Evolutionary conservation across 2,888 invertebrate genomes (phyloP), one percentile per base, ranked within the genome.

Genomic region (Phortica magna): DNA sequence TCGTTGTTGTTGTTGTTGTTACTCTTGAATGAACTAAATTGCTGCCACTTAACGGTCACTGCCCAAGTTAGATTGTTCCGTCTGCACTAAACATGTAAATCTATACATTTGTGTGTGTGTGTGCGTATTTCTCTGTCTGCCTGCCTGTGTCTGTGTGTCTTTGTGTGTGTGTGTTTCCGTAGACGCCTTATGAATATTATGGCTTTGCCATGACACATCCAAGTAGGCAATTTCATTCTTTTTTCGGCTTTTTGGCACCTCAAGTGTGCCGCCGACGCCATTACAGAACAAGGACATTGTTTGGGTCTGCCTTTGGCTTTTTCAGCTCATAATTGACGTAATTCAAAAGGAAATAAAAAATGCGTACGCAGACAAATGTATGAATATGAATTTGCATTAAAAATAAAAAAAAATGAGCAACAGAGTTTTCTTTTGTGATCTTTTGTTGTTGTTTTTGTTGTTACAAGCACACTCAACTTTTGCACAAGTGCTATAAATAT

Each of bases 321-420:
- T 22, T 39, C 39, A 39, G 39, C 64, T 22, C 64, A 64, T 64
- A 64, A 64, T 64, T 64, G 64, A 39, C 64, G 64, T 64, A 64
- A 64, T 39, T 64, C 64, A 64, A 64, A 14, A 64, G 64, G 64
- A 64, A 64, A 64, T 64, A 39, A 53, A 53, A 53, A 53, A 53
- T 53, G 53, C 22, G 59, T 14, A 59, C 22, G 59, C 65, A 14
- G 41, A 42, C 65, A 65, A 65, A 65, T 65, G 65, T 12, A 65
- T 65, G 39, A 68, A 19, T 48, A 68, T 61, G 22, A 68, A 68
- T 68, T 68, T 43, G 19, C 48, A n/a, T 17, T 7, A 67, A 68
- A 48, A 2, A 19, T 9, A 61, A 22, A 17, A 22, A 57, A 14
- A n/a, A 7, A 57, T n/a, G 7, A 57, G 22, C 17, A 59, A 55